Conservation (phyloP, 2,113 vertebrate genomes). For the Halichoerus grypus region DNA sequence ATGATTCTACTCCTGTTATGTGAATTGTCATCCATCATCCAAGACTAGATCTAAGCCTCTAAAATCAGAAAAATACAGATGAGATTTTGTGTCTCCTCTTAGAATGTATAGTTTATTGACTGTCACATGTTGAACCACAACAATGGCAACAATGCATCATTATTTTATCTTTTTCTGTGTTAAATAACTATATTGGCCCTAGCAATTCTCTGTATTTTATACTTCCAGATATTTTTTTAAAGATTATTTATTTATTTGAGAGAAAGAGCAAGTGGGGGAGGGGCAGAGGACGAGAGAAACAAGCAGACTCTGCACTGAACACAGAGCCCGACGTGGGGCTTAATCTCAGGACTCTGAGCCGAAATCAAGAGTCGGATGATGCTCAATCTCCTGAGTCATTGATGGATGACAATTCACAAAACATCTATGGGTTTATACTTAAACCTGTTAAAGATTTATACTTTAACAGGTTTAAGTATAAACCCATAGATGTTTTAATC, state of each 20-base stretch:
- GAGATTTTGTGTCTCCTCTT: not conserved
- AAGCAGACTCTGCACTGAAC: not conserved
- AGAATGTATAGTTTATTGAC: not conserved
- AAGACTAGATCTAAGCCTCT: not conserved
- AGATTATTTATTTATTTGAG: not conserved
- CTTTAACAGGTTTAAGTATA: too few relatives aligned
- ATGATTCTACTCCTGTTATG: not conserved
- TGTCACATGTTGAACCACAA: not conserved
- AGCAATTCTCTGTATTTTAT: not conserved
- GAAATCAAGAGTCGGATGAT: not conserved
- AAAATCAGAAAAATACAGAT: conserved; percentile 32
- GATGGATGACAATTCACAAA: too few relatives aligned
- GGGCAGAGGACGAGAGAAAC: not conserved
- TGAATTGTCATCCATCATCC: not conserved
- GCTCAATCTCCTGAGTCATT: not conserved
- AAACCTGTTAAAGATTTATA: too few relatives aligned
- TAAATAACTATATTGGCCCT: not conserved
- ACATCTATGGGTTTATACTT: too few relatives aligned
- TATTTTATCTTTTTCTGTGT: not conserved
- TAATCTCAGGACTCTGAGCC: not conserved
- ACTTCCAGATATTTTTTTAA: not conserved
- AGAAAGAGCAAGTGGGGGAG: not conserved
- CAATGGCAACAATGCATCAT: not conserved
- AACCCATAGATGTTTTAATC: not conserved
- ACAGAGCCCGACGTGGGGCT: not conserved